Conservation (phyloP, 2,797 vertebrate species). For the Poeciliopsis gracilis region DNA sequence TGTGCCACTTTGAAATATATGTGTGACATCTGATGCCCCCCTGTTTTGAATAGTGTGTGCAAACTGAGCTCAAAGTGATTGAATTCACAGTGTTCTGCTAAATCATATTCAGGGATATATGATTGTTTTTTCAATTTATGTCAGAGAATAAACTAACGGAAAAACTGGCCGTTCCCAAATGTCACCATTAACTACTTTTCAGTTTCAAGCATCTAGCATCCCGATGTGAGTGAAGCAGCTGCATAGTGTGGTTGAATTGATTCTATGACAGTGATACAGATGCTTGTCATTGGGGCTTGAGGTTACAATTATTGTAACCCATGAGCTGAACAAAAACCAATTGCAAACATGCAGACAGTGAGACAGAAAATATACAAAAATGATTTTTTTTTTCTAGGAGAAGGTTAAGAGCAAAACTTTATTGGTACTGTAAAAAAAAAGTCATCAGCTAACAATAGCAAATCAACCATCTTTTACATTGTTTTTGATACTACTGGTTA, state of each 20-base stretch:
- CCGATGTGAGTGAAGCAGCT: too few species aligned
- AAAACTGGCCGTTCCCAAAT: not conserved
- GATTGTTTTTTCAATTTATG: not conserved
- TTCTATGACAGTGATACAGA: too few species aligned
- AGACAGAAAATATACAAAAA: not conserved
- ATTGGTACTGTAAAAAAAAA: slow-evolving; percentile 78
- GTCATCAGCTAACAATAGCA: slow-evolving; percentile 62
- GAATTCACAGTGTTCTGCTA: too few species aligned
- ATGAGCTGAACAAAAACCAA: not conserved
- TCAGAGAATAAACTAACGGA: not conserved
- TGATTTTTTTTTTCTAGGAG: slow-evolving; percentile 3
- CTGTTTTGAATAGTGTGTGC: too few species aligned
- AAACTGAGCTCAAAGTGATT: too few species aligned
- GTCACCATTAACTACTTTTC: not conserved
- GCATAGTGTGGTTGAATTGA: not conserved
- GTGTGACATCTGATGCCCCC: too few species aligned
- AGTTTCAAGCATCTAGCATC: not conserved
- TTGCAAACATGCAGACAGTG: not conserved
- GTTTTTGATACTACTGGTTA: slow-evolving; percentile 75
- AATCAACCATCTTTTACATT: slow-evolving; percentile 71
- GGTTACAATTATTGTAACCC: not conserved
- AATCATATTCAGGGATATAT: too few species aligned
- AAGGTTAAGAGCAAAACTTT: slow-evolving; percentile 82
- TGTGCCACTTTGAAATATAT: too few species aligned
- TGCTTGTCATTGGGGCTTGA: too few species aligned